phyloP scores from a whole-genome alignment of 2,888 invertebrate species.

The Caenorhabditis zanzibari region DNA sequence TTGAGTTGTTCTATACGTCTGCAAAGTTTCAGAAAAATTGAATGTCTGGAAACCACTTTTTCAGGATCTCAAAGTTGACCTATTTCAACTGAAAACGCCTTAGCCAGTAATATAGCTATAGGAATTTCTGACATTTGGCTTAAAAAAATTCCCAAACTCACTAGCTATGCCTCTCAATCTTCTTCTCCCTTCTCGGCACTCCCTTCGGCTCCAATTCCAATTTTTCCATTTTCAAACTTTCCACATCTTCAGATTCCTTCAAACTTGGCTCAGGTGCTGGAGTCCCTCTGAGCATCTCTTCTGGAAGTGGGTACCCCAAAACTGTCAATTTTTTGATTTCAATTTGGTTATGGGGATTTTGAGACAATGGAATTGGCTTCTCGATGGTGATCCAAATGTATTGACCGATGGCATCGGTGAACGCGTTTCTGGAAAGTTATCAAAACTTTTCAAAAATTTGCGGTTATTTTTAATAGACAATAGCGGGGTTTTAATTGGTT shows the following conservation, averaged over 20 bases:
- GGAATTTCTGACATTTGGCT: no score
- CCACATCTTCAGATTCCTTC: conserved; percentile 6
- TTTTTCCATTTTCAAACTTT: conserved; percentile 22
- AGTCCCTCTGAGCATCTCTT: conserved; percentile 43
- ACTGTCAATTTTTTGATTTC: conserved; percentile 66
- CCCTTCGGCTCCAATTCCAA: conserved; percentile 1
- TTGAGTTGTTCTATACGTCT: no score
- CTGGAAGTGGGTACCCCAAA: conserved; percentile 68
- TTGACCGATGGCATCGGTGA: conserved; percentile 77
- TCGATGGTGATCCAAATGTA: conserved; percentile 78
- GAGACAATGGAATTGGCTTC: conserved; percentile 64
- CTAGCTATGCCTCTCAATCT: conserved; percentile 66
- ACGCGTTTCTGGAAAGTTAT: conserved; percentile 66
- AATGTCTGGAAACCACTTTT: no score
- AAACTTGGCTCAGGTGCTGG: conserved; percentile 8
- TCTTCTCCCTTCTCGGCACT: conserved; percentile 35
- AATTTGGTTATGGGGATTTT: conserved; percentile 67
- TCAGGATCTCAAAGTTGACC: no score
- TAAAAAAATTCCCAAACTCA: conserved; percentile 27
- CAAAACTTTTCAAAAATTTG: no score
- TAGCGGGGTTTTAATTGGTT: no score
- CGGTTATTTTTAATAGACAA: no score
- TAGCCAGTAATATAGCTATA: no score
- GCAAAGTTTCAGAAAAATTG: no score
- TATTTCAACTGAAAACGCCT: no score